phyloP scores from a whole-genome alignment of 2,888 invertebrate genomes.

The Ophonus ardosiacus region DNA sequence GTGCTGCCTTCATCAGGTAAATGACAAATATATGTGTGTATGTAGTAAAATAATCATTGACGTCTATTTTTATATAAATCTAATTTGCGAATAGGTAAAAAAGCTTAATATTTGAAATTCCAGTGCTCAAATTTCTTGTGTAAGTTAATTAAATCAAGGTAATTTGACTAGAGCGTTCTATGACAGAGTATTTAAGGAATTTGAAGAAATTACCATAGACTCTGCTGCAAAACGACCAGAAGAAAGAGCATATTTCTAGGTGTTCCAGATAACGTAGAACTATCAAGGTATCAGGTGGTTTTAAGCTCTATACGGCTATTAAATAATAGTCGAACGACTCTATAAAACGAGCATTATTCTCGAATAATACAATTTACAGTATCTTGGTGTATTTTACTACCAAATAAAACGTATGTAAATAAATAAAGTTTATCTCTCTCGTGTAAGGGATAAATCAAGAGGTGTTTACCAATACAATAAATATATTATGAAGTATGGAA shows the following conservation, averaged over 20 bases:
- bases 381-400: neutral
- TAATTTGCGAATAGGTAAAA: neutral
- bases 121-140: neutral
- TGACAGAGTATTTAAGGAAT: constrained; percentile 26
- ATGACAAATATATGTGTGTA: no score
- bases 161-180: neutral
- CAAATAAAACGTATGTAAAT: neutral
- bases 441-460: neutral
- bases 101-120: neutral
- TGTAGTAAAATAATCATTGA: no score
- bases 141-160: constrained; percentile 14
- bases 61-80: neutral
- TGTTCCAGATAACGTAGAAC: neutral
- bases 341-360: constrained; percentile 14
- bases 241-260: neutral
- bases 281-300: constrained; percentile 27
- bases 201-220: neutral
- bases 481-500: neutral
- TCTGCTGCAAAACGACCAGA: neutral
- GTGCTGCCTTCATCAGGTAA: no score
- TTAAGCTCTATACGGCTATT: neutral
- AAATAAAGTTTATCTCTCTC: neutral
- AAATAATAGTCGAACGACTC: constrained; percentile 13
- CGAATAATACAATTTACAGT: neutral
- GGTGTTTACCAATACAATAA: neutral